Percentiles rank a stretch among this genome's conserved stretches.
phyloP scores from a whole-genome alignment of 2,113 vertebrate species.

The Odobenus rosmarus region DNA sequence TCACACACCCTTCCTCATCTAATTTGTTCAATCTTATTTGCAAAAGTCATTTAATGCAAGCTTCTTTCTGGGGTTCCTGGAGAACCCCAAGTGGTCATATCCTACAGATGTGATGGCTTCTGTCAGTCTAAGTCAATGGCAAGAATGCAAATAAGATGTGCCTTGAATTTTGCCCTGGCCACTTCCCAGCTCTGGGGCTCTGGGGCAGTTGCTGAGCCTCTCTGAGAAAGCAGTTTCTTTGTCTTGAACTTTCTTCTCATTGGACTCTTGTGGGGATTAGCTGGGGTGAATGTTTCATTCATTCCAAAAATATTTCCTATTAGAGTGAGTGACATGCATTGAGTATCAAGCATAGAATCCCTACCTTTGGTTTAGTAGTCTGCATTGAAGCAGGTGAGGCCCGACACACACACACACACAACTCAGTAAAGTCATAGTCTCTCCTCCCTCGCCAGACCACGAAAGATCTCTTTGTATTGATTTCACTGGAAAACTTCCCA shows the following conservation, averaged over 20 bases:
- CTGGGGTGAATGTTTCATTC: background rate
- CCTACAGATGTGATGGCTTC: background rate
- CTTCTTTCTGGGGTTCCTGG: background rate
- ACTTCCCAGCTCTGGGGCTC: background rate
- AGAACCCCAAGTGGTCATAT: background rate
- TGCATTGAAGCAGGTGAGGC: background rate
- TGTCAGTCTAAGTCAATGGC: background rate
- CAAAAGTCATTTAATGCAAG: background rate
- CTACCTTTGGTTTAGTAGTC: background rate
- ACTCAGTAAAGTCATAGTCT: background rate
- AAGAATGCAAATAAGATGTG: background rate
- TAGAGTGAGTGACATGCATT: background rate
- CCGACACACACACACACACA: no score
- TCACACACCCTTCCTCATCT: background rate
- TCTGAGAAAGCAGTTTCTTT: background rate
- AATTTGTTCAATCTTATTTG: background rate
- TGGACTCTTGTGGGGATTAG: background rate
- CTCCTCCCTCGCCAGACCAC: background rate
- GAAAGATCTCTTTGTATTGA: conserved; percentile 54
- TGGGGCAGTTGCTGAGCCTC: background rate
- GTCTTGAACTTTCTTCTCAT: background rate
- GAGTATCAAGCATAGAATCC: background rate
- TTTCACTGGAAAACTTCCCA: conserved; percentile 62
- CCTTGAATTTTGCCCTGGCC: background rate
- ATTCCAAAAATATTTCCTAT: background rate